Conservation (phyloP, 2,797 vertebrate genomes). For the Sebastes steindachneri region DNA sequence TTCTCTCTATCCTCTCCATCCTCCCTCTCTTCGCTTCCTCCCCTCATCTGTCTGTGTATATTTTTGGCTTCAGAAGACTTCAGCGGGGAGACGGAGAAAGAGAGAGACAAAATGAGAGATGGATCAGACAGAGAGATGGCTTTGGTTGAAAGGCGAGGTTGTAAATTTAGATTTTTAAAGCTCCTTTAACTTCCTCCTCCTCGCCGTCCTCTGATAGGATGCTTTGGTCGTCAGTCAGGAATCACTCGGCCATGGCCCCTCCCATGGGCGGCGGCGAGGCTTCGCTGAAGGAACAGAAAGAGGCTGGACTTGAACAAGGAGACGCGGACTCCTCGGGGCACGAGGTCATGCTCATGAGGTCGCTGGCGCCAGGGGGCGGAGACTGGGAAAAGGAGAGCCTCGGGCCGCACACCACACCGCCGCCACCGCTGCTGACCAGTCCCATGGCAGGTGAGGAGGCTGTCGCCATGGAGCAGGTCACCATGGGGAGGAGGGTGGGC, state of each 20-base stretch:
- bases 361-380: constrained; percentile 68
- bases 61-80: constrained; percentile 84
- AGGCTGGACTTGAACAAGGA: constrained; percentile 86
- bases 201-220: constrained; percentile 57
- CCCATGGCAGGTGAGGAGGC: constrained; percentile 75
- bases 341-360: constrained; percentile 85
- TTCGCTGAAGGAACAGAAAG: constrained; percentile 86
- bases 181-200: constrained; percentile 66
- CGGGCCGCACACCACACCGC: constrained; percentile 45
- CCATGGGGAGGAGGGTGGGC: constrained; percentile 86
- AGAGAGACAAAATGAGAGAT: constrained; percentile 61
- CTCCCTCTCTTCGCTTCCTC: constrained; percentile 59
- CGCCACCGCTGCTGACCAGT: constrained; percentile 71
- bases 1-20: constrained; percentile 74
- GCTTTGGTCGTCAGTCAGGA: constrained; percentile 47
- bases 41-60: constrained; percentile 71
- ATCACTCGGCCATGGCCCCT: constrained; percentile 87
- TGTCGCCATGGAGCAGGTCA: constrained; percentile 74
- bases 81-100: constrained; percentile 37
- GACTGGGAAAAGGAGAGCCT: constrained; percentile 78
- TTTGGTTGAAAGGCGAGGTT: constrained; percentile 85
- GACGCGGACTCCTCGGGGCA: constrained; percentile 81
- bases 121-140: constrained; percentile 83
- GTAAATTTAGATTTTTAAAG: constrained; percentile 77
- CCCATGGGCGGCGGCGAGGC: constrained; percentile 85